phyloP scores from a whole-genome alignment of 2,113 vertebrate genomes.

The Otolemur garnettii region DNA sequence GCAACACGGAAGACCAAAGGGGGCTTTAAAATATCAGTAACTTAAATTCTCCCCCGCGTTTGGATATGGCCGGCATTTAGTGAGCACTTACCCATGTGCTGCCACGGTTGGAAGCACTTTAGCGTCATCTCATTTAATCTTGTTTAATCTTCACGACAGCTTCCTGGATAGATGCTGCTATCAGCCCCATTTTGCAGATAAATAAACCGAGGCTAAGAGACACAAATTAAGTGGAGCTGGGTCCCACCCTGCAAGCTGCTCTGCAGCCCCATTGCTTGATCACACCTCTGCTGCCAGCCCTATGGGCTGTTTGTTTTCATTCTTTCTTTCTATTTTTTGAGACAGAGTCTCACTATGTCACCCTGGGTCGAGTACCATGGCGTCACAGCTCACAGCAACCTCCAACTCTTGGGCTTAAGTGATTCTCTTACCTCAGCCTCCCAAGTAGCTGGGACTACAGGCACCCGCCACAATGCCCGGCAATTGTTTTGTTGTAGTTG shows the following conservation, averaged over 20 bases:
- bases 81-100: too few relatives aligned
- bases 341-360: too few relatives aligned
- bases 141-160: background rate
- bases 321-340: too few relatives aligned
- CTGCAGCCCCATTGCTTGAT: fast-evolving
- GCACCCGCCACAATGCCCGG: too few relatives aligned
- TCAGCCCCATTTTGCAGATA: background rate
- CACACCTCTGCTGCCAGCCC: background rate
- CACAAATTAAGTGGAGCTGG: background rate
- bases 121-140: background rate
- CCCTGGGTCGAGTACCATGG: too few relatives aligned
- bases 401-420: too few relatives aligned
- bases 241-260: background rate
- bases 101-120: background rate
- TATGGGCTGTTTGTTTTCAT: background rate
- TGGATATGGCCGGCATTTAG: background rate
- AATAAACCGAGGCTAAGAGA: background rate
- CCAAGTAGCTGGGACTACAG: too few relatives aligned
- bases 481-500: too few relatives aligned
- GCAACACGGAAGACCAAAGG: fast-evolving
- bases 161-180: too few relatives aligned
- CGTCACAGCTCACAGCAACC: too few relatives aligned
- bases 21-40: background rate
- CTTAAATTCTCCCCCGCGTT: background rate
- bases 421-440: too few relatives aligned